Conservation (phyloP, 1,140 invertebrate species). For the Papilio machaon region DNA sequence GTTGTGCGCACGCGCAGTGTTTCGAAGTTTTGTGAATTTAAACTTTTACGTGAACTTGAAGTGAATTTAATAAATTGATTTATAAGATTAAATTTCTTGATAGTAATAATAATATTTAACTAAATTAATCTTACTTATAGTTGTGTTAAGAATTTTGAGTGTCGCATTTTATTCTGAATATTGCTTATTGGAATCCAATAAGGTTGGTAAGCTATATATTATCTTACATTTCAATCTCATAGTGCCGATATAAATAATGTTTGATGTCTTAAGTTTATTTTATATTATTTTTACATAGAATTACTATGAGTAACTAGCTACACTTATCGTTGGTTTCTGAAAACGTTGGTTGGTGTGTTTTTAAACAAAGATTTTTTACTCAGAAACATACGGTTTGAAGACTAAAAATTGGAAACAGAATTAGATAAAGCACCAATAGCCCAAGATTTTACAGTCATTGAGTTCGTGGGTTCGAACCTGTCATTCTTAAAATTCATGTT, state of each 20-base stretch:
- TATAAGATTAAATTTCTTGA: neutral
- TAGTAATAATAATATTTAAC: neutral
- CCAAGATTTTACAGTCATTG: no score
- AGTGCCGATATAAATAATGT: no score
- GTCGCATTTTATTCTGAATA: neutral
- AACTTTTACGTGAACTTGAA: constrained; percentile 36
- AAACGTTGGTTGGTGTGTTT: no score
- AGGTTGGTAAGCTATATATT: neutral
- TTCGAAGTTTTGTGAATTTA: constrained; percentile 39
- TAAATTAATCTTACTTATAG: neutral
- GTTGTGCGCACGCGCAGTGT: constrained; percentile 54
- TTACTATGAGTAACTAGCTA: neutral
- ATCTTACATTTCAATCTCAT: neutral
- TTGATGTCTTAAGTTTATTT: neutral
- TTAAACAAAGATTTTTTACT: no score
- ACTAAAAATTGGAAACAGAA: no score
- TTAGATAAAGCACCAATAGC: no score
- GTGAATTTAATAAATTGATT: neutral
- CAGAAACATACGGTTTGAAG: no score
- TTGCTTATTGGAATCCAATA: neutral
- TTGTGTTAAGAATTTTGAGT: neutral
- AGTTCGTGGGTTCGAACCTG: no score
- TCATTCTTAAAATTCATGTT: no score
- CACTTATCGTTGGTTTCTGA: no score
- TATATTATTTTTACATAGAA: neutral